These are phyloP conservation scores for Cyphomyrus discorhynchus DNA, from an alignment of 2,113 vertebrate genomes.

Conservation along the genomic window DNA sequence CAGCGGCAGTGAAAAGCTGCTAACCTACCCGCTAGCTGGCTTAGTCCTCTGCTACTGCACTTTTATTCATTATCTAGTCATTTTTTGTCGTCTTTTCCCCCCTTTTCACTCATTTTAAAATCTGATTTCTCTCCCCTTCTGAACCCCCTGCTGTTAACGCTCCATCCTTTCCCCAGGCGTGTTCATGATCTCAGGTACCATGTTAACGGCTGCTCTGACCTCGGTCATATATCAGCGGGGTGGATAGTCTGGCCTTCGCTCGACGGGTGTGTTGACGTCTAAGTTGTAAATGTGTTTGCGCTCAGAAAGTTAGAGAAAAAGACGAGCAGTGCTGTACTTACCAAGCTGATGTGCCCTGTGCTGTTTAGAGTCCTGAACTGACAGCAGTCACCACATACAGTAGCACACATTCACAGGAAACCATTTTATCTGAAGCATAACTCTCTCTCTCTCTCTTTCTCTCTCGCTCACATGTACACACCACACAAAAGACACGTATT, in stretches of 20 bases:
- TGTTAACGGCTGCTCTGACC: background rate
- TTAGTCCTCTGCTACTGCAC: background rate
- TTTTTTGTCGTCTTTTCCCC: background rate
- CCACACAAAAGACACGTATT: background rate
- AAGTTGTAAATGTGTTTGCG: background rate
- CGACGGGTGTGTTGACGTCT: background rate
- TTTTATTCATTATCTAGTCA: background rate
- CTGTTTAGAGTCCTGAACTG: conserved; percentile 38
- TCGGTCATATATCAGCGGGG: background rate
- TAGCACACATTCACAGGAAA: conserved; percentile 16
- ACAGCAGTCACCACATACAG: conserved; percentile 46
- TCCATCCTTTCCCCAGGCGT: background rate
- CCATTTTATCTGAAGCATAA: conserved; percentile 16
- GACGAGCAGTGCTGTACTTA: background rate
- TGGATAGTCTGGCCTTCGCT: background rate
- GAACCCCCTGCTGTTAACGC: background rate
- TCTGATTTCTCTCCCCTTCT: background rate
- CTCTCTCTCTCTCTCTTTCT: conserved; percentile 33
- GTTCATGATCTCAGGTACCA: background rate
- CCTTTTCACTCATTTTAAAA: background rate
- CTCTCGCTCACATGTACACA: conserved; percentile 4
- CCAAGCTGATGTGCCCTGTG: conserved; percentile 38
- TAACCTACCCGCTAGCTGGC: background rate
- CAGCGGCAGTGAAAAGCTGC: background rate
- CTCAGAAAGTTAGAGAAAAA: background rate